A percentile compares a stretch with the other conserved stretches of the same genome.
These are phyloP conservation scores for Chrysolophus pictus DNA, from an alignment of 2,797 vertebrate genomes.

Conservation along the genomic window DNA sequence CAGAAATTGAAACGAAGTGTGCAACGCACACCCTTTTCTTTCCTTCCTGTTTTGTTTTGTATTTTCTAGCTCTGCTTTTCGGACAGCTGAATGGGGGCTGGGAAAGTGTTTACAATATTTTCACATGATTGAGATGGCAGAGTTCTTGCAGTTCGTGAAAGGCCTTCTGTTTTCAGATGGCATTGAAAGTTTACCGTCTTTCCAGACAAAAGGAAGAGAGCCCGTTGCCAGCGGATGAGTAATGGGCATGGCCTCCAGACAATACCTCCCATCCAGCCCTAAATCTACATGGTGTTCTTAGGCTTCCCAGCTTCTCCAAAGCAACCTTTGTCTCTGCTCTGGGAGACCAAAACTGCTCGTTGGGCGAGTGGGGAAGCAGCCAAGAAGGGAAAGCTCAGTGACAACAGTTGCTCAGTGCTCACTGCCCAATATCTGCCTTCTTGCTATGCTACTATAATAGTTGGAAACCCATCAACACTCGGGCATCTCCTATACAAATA, in stretches of 20 bases:
- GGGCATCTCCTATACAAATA: slow-evolving; percentile 69
- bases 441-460: slow-evolving; percentile 70
- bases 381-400: slow-evolving; percentile 73
- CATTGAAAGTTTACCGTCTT: slow-evolving; percentile 82
- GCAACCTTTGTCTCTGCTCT: slow-evolving; percentile 80
- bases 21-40: slow-evolving; percentile 25
- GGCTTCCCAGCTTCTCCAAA: slow-evolving; percentile 79
- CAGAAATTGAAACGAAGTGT: slow-evolving; percentile 43
- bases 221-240: slow-evolving; percentile 80
- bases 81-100: slow-evolving; percentile 77
- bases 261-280: slow-evolving; percentile 81
- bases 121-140: slow-evolving; percentile 81
- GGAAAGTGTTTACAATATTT: slow-evolving; percentile 83
- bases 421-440: slow-evolving; percentile 73
- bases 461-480: slow-evolving; percentile 72
- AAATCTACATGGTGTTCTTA: slow-evolving; percentile 82
- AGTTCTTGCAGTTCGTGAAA: slow-evolving; percentile 77
- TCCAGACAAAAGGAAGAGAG: slow-evolving; percentile 82
- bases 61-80: slow-evolving; percentile 69
- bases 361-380: slow-evolving; percentile 72
- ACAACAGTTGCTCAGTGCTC: slow-evolving; percentile 78
- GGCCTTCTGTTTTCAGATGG: slow-evolving; percentile 82
- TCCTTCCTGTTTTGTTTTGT: slow-evolving; percentile 63
- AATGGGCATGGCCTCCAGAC: slow-evolving; percentile 79
- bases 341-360: slow-evolving; percentile 74